Evolutionary conservation across 2,113 vertebrate genomes (phyloP), one percentile per base, ranked within the genome.

Genomic region (Gambusia affinis): DNA sequence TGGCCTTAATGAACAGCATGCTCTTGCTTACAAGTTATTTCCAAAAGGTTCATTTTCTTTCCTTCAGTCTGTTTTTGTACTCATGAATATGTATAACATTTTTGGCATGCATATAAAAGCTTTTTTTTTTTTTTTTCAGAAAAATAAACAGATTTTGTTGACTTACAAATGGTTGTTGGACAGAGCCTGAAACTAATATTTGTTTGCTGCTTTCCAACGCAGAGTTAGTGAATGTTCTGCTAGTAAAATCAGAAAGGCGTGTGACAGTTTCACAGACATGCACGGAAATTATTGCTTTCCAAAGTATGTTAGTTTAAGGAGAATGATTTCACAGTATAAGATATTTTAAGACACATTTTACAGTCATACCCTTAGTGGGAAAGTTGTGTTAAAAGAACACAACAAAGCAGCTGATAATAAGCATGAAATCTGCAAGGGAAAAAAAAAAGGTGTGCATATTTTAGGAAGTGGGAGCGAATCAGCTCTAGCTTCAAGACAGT

Each of bases 401-500:
- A 65, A 68, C 39, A 17, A 61, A 65, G 37, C 1, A 70, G 8
- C 60, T 54, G 51, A 14, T 57, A 68, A 76, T 73, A 85, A 76
- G 68, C 60, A 78, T 76, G 30, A 71, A 71, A 57, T 80, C 33
- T 30, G 62, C 57, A 17, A 70, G 47, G 35, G 10, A 8, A 3
- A 37, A 37, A 44, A 62, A 17, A 70, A 60, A 64, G 30, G 63
- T 73, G 51, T 70, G 60, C 68, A 65, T 69, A 24, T 73, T 75
- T 68, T 29, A 62, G 54, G 24, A 57, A 57, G 51, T 15, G 12
- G 6, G 64, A 44, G 65, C 82, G 47, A 71, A n/a, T 57, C 37
- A 35, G 60, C 44, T 35, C 30, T 22, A 10, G 28, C n/a, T 80
- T 87, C 4, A 64, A 81, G 80, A 71, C 76, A 87, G 69, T 44